phyloP scores from a whole-genome alignment of 2,797 vertebrate genomes.

The Gambusia yucatana region DNA sequence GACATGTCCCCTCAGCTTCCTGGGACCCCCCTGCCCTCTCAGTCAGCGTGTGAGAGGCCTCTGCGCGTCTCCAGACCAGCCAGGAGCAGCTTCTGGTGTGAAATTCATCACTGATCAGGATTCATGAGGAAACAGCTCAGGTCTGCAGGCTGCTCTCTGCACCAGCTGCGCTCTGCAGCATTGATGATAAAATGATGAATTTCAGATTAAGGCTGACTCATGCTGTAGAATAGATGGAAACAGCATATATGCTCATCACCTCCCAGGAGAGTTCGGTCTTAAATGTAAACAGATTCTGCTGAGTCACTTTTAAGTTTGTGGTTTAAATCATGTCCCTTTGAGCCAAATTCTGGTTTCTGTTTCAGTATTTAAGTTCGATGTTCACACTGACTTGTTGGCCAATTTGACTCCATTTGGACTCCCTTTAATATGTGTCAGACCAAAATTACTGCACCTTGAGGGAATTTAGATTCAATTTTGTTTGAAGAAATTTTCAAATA shows the following conservation, averaged over 20 bases:
- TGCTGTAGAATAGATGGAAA: neutral
- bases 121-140: conserved; percentile 4
- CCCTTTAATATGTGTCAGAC: neutral
- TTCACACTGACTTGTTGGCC: neutral
- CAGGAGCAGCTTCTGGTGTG: conserved; percentile 12
- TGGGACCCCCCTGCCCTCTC: conserved; percentile 39
- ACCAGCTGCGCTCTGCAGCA: neutral
- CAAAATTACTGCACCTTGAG: neutral
- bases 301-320: neutral
- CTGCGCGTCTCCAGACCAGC: conserved; percentile 3
- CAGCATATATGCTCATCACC: neutral
- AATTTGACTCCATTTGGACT: neutral
- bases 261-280: neutral
- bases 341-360: neutral
- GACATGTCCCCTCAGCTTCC: conserved; percentile 62
- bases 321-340: neutral
- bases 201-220: conserved; percentile 5
- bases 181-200: conserved; percentile 1
- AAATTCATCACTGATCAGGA: conserved; percentile 16
- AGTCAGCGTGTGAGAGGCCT: conserved; percentile 35
- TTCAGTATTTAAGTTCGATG: neutral
- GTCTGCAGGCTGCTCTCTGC: neutral
- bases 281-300: neutral
- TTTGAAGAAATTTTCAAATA: neutral
- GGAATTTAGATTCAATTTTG: neutral